phyloP scores from a whole-genome alignment of 2,113 vertebrate genomes.

The Agelaius tricolor region DNA sequence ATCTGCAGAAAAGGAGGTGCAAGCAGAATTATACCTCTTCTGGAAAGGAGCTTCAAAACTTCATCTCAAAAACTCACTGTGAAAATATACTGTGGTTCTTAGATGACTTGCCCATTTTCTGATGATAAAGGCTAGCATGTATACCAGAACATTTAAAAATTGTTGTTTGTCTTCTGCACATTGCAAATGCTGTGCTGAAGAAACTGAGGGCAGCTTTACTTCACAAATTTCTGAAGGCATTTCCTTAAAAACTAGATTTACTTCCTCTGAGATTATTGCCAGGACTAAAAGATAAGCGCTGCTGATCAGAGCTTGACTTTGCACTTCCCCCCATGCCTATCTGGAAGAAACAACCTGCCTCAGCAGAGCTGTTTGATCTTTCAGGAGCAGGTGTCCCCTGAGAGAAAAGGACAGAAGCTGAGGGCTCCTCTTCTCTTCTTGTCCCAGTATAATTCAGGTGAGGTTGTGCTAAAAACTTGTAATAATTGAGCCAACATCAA shows the following conservation, averaged over 20 bases:
- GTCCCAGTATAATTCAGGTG: not conserved
- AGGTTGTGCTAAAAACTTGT: not conserved
- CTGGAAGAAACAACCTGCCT: not conserved
- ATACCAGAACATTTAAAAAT: not conserved
- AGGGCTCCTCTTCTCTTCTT: not conserved
- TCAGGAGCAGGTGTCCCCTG: not conserved
- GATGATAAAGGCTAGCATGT: not conserved
- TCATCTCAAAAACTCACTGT: not conserved
- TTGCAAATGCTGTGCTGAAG: not conserved
- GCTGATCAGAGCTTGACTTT: not conserved
- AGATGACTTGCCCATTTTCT: not conserved
- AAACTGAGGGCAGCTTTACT: not conserved
- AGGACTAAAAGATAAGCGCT: not conserved
- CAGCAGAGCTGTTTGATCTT: not conserved
- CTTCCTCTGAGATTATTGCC: not conserved
- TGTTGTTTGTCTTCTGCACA: not conserved
- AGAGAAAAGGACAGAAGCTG: not conserved
- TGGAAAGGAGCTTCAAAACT: not conserved
- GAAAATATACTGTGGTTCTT: not conserved
- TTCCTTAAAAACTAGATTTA: not conserved
- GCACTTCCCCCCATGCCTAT: fast-evolving
- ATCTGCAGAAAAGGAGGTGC: not conserved
- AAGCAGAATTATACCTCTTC: not conserved
- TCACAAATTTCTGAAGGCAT: not conserved
- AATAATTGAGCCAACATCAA: not conserved